phyloP scores from a whole-genome alignment of 2,888 invertebrate genomes.

The Cephus rjabovi region DNA sequence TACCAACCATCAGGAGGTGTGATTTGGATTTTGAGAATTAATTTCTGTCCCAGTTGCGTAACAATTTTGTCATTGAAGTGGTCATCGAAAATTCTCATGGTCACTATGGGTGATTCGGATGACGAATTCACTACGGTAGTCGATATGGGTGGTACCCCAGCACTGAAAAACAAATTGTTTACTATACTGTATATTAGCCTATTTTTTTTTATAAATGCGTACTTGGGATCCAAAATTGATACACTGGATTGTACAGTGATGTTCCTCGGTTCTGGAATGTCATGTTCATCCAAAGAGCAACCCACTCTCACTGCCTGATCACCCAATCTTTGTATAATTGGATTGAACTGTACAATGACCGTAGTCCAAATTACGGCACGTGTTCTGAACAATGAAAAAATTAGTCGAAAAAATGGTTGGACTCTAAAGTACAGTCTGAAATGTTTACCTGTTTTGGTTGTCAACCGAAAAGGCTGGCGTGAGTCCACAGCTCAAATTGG shows the following conservation, averaged over 20 bases:
- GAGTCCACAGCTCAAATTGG: constrained; percentile 56
- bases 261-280: constrained; percentile 66
- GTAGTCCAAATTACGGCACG: constrained; percentile 75
- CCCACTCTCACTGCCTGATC: constrained; percentile 85
- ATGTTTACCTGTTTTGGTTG: constrained; percentile 53
- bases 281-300: constrained; percentile 73
- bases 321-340: constrained; percentile 85
- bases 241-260: constrained; percentile 71
- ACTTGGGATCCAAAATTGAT: constrained; percentile 69
- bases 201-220: constrained; percentile 40
- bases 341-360: constrained; percentile 85
- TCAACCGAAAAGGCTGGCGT: constrained; percentile 58
- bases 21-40: constrained; percentile 74
- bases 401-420: background rate
- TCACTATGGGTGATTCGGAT: constrained; percentile 67
- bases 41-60: constrained; percentile 76
- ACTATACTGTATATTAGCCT: background rate
- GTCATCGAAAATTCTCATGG: constrained; percentile 73
- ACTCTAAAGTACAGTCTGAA: background rate
- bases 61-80: constrained; percentile 72
- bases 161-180: constrained; percentile 36
- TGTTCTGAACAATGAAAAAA: constrained; percentile 70
- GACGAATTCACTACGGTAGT: constrained; percentile 69
- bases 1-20: constrained; percentile 69
- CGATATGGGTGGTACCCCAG: constrained; percentile 63